phyloP scores from a whole-genome alignment of 2,113 vertebrate genomes.

The Sturnira hondurensis region DNA sequence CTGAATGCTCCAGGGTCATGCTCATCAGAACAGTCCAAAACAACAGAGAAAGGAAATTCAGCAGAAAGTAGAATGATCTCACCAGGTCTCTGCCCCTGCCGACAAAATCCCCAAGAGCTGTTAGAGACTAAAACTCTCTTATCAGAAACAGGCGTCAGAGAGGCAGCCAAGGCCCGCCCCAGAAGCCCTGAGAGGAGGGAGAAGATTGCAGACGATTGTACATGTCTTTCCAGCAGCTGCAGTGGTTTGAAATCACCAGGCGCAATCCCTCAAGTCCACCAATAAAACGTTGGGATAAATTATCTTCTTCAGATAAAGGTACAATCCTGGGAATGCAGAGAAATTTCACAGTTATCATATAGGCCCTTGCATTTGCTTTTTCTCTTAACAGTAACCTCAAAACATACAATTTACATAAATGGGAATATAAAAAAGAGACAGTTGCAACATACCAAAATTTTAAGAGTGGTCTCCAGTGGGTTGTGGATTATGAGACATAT shows the following conservation, averaged over 20 bases:
- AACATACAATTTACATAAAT: neutral
- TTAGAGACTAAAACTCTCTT: slow-evolving; percentile 77
- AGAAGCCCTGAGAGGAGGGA: slow-evolving; percentile 61
- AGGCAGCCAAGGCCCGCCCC: slow-evolving; percentile 71
- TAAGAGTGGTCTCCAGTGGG: neutral
- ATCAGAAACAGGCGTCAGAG: slow-evolving; percentile 80
- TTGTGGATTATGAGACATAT: neutral
- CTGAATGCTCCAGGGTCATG: slow-evolving; percentile 69
- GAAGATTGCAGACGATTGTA: slow-evolving; percentile 49
- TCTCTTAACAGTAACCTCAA: slow-evolving; percentile 56
- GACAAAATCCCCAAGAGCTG: slow-evolving; percentile 80
- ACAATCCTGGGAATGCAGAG: neutral
- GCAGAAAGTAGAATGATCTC: slow-evolving; percentile 80
- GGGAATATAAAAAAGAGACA: neutral
- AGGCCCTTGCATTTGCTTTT: neutral
- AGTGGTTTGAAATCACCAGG: slow-evolving; percentile 1
- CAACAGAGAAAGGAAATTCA: slow-evolving; percentile 79
- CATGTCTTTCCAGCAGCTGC: slow-evolving; percentile 48
- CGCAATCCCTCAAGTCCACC: slow-evolving; percentile 31
- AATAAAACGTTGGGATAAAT: neutral
- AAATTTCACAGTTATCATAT: neutral
- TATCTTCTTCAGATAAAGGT: neutral
- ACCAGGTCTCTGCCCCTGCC: slow-evolving; percentile 74
- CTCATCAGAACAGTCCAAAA: slow-evolving; percentile 60
- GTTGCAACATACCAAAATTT: neutral